These are phyloP conservation scores for Anneissia japonica DNA, from an alignment of 35 echinoderm and acorn worm genomes.

Conservation along the genomic window DNA sequence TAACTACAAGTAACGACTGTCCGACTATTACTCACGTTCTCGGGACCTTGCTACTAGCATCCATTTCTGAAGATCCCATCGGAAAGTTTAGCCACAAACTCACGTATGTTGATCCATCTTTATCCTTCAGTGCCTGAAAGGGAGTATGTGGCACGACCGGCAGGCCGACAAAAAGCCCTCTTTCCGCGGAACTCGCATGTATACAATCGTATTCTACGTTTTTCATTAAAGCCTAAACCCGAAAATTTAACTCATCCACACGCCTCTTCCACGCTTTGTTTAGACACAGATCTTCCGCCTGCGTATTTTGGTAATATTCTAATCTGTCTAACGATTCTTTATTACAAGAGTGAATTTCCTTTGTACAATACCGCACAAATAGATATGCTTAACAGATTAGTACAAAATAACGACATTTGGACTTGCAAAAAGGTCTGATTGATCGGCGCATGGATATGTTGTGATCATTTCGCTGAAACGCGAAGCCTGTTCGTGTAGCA, in stretches of 20 bases:
- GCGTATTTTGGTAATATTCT: neutral
- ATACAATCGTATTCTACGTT: neutral
- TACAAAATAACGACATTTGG: neutral
- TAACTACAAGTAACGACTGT: too few species aligned
- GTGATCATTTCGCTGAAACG: neutral
- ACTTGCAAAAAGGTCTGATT: neutral
- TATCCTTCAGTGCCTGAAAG: neutral
- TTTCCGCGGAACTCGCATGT: neutral
- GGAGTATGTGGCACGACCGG: neutral
- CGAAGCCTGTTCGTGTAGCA: neutral
- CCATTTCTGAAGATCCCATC: neutral
- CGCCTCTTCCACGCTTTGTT: neutral
- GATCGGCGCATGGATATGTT: neutral
- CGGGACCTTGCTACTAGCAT: neutral
- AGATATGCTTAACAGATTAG: neutral
- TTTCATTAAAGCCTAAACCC: neutral
- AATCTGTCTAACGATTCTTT: neutral
- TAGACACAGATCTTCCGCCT: neutral
- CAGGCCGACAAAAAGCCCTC: neutral
- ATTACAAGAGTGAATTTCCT: neutral
- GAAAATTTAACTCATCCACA: neutral
- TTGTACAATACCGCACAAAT: slow-evolving; percentile 1
- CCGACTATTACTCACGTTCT: neutral
- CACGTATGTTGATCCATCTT: neutral
- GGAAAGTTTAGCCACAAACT: neutral